Evolutionary conservation across 2,113 vertebrate genomes (phyloP).

Genomic region (Myrmophylax atrothorax): DNA sequence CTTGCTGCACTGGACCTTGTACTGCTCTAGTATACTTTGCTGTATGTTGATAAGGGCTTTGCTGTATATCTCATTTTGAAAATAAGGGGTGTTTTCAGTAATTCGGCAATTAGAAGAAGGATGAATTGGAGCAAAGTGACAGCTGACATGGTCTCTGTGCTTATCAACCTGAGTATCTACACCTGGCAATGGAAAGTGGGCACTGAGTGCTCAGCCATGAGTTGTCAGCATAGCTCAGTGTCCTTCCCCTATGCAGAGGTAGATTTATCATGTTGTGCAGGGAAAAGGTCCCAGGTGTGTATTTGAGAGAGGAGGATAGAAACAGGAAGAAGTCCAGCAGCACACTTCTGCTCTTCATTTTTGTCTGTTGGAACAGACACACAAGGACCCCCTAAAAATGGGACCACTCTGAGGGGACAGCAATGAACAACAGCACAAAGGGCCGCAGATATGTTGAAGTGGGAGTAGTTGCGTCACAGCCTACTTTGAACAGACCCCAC

Average conservation of each 20-base stretch:
- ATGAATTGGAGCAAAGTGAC: neutral
- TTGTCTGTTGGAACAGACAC: neutral
- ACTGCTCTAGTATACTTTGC: neutral
- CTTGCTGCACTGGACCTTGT: neutral
- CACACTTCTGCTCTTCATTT: neutral
- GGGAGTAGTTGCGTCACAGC: neutral
- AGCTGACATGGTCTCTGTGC: neutral
- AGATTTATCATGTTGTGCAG: neutral
- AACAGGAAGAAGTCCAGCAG: neutral
- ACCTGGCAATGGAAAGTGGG: neutral
- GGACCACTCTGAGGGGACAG: neutral
- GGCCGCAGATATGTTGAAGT: neutral
- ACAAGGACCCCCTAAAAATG: neutral
- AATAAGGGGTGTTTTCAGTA: neutral
- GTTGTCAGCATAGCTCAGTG: neutral
- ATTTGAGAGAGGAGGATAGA: neutral
- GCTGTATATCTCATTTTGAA: neutral
- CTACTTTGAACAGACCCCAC: neutral
- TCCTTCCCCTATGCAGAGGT: neutral
- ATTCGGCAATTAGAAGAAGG: neutral
- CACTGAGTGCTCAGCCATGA: neutral
- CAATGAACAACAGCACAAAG: neutral
- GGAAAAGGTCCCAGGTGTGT: neutral
- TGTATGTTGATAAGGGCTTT: neutral
- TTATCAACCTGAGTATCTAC: constrained; percentile 5